Base-by-base conservation (phyloP, 1,140 invertebrate species). In the Drosophila obscura region DNA sequence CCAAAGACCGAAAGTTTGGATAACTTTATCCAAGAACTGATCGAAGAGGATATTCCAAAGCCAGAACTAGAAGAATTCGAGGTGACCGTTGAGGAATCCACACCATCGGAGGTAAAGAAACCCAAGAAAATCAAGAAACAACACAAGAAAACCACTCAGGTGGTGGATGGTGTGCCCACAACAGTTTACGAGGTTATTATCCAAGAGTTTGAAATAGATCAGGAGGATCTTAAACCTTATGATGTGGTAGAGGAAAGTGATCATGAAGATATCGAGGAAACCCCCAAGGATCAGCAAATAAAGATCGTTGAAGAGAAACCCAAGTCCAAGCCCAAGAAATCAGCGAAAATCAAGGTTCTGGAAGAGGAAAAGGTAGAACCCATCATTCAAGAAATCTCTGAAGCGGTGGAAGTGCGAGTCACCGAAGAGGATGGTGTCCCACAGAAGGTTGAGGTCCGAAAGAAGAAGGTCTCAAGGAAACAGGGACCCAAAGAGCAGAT, bases 51-150 rank as follows among this genome's bases (percentile, higher is more conserved):
- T 59, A 66, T 89, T 61, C 76, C 75, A 11, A 83, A 80, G 45
- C 50, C 80, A 28, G 74, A 89, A 53, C 55, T 87, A 46, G 71
- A 85, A 66, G 65, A 74, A 26, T 73, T 48, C 13, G 77, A 91
- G 49, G 15, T 75, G 44, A 46, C 60, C 16, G 11, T 75, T 45
- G 15, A 22, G 9, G 82, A 79, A 15, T 39, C 11, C 11, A 59
- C 73, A 45, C 55, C 64, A 52, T 53, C 52, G 46, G 66, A 68
- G 5, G 52, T 24, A 44, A 76, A 84, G 73, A 91, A 90, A 35
- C 74, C 89, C 2, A 92, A 84, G 57, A 92, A 90, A 50, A 61
- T 76, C 8, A 85, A 78, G 45, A 91, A 91, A 51, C 78, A 74
- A 13, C 78, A 78, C 39, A 90, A 73, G 15, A 87, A 83, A 60